Conservation (phyloP, 1,140 invertebrate species). For the Aphidius gifuensis region DNA sequence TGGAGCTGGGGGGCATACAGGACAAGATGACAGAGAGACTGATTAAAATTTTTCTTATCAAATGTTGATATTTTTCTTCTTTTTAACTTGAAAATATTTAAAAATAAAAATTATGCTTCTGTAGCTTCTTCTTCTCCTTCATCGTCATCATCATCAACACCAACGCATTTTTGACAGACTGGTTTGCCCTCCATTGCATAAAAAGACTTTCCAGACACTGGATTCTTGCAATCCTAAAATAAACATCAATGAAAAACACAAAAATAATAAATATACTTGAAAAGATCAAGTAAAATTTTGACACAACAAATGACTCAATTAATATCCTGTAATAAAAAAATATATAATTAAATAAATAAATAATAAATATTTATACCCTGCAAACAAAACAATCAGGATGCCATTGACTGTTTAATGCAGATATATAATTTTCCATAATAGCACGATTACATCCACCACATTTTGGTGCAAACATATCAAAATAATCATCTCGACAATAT, state of each 20-base stretch:
- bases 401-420: constrained; percentile 96
- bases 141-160: constrained; percentile 83
- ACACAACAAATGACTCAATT: not conserved
- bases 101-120: constrained; percentile 22
- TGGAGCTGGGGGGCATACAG: constrained; percentile 34
- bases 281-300: no score
- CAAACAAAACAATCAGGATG: constrained; percentile 99
- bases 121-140: constrained; percentile 44
- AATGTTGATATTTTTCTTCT: no score
- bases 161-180: constrained; percentile 85
- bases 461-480: constrained; percentile 98
- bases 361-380: constrained; percentile 72
- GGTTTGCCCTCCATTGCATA: constrained; percentile 92
- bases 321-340: constrained; percentile 5
- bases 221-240: constrained; percentile 85
- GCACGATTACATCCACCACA: constrained; percentile 95
- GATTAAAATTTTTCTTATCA: no score
- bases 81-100: not conserved
- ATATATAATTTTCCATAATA: constrained; percentile 99
- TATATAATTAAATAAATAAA: constrained; percentile 23
- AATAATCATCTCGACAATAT: constrained; percentile 94
- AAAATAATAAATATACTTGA: not conserved
- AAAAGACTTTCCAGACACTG: constrained; percentile 90
- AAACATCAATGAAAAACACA: constrained; percentile 20
- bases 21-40: not conserved